Conservation (phyloP, 2,888 invertebrate genomes). For the Aelia acuminata region DNA sequence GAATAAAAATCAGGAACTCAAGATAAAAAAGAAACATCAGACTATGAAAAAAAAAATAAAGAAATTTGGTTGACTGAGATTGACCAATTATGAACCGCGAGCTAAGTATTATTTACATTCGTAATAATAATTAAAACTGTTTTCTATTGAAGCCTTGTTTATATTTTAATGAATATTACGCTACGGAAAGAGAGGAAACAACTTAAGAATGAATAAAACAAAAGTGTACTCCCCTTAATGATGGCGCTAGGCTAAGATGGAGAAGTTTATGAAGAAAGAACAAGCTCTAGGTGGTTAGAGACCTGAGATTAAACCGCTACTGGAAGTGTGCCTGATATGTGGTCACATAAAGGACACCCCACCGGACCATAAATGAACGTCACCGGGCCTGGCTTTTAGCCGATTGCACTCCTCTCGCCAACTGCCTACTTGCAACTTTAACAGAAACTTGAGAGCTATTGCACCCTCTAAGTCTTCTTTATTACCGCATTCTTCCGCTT, state of each 20-base stretch:
- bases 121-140: too few relatives aligned
- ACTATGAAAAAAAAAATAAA: too few relatives aligned
- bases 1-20: too few relatives aligned
- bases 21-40: too few relatives aligned
- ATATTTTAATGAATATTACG: too few relatives aligned
- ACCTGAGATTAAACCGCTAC: conserved; percentile 19
- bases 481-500: conserved; percentile 2
- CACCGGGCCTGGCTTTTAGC: not conserved
- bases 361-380: conserved; percentile 37
- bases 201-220: not conserved
- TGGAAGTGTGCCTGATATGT: not conserved
- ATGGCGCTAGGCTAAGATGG: not conserved
- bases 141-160: too few relatives aligned
- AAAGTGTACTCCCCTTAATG: not conserved
- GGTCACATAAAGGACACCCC: conserved; percentile 24
- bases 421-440: conserved; percentile 20
- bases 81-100: too few relatives aligned
- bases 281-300: not conserved
- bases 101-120: too few relatives aligned
- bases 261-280: not conserved
- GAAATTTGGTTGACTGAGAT: too few relatives aligned
- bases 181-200: not conserved
- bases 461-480: not conserved
- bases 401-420: conserved; percentile 32
- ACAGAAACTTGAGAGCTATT: conserved; percentile 29